Evolutionary conservation across 2,113 vertebrate species (phyloP), one percentile per base, ranked within the genome.

Genomic region (Pluvialis apricaria): DNA sequence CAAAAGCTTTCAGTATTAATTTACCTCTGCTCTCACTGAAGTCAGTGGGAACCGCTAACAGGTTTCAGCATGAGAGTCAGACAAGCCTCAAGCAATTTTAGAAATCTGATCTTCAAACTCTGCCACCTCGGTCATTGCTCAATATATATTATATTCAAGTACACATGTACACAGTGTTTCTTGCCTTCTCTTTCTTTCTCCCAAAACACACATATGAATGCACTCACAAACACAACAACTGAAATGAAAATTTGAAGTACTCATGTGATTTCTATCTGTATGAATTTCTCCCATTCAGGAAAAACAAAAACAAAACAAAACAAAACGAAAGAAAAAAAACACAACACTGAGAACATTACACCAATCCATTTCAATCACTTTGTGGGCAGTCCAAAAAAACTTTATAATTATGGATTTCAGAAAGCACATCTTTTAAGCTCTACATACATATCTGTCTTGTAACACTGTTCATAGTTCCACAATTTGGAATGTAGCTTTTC

Each of bases 31-130:
- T 83, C 29, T 81, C 76, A 69, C 9, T 91, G 75, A 94, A 93
- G 75, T 58, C 85, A 86, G 24, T 6, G 1, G 60, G 51, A 96
- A 70, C 38, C n/a, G 32, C 34, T 16, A 91, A 73, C 38, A 93
- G 69, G 28, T 83, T 91, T 94, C 54, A 86, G 32, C 5, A 3
- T 54, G 26, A 76, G 24, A 88, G 64, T 68, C 58, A 78, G 55
- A 83, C 1, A 3, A 93, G 38, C 64, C 60, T 81, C 2, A 0
- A 90, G 61, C 80, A 68, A 45, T 75, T 84, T 66, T 15, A 81
- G 69, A 91, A 92, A 86, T 64, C 38, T 58, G 69, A 88, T 66
- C n/a, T 88, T 89, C 82, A 90, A 96, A 79, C 72, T 92, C 95
- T 92, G 86, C 32, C 44, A 75, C 65, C 69, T 24, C 58, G 60